These are phyloP conservation scores for Drosophila barbarae DNA, from an alignment of 2,888 invertebrate genomes.

Conservation along the genomic window DNA sequence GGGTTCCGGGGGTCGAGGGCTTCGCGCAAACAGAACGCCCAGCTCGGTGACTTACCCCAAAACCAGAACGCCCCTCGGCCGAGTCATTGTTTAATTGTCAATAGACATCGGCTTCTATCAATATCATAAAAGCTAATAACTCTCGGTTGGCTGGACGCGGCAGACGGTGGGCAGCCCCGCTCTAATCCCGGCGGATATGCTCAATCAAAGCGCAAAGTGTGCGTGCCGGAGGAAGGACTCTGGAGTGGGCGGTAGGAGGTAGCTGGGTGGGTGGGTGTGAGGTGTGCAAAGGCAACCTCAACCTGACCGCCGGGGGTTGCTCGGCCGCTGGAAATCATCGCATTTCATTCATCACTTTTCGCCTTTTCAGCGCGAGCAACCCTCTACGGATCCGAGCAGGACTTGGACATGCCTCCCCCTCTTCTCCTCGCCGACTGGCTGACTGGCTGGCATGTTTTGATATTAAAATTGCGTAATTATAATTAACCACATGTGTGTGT, in stretches of 20 bases:
- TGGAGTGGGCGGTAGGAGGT: slow-evolving; percentile 6
- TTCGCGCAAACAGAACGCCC: slow-evolving; percentile 61
- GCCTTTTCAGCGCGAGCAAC: slow-evolving; percentile 71
- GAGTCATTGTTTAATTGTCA: slow-evolving; percentile 77
- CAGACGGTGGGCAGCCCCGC: slow-evolving; percentile 43
- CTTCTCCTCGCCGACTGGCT: neutral
- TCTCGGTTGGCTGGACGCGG: slow-evolving; percentile 71
- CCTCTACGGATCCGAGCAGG: slow-evolving; percentile 41
- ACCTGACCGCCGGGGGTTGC: slow-evolving; percentile 51
- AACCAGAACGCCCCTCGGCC: slow-evolving; percentile 39
- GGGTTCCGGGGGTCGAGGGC: slow-evolving; percentile 22
- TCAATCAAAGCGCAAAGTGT: slow-evolving; percentile 77
- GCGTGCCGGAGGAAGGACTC: slow-evolving; percentile 46
- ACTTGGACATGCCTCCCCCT: slow-evolving; percentile 41
- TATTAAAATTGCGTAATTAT: slow-evolving; percentile 77
- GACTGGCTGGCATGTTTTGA: slow-evolving; percentile 57
- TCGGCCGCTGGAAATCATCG: slow-evolving; percentile 67
- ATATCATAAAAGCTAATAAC: slow-evolving; percentile 78
- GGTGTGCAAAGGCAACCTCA: slow-evolving; percentile 51
- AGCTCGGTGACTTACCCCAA: slow-evolving; percentile 46
- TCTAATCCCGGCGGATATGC: slow-evolving; percentile 78
- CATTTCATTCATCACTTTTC: slow-evolving; percentile 76
- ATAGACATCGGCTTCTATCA: slow-evolving; percentile 78
- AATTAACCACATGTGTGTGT: slow-evolving; percentile 74
- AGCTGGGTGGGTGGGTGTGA: slow-evolving; percentile 22